Evolutionary conservation across 1,140 invertebrate species (phyloP).

Genomic region (Anastrepha ludens): DNA sequence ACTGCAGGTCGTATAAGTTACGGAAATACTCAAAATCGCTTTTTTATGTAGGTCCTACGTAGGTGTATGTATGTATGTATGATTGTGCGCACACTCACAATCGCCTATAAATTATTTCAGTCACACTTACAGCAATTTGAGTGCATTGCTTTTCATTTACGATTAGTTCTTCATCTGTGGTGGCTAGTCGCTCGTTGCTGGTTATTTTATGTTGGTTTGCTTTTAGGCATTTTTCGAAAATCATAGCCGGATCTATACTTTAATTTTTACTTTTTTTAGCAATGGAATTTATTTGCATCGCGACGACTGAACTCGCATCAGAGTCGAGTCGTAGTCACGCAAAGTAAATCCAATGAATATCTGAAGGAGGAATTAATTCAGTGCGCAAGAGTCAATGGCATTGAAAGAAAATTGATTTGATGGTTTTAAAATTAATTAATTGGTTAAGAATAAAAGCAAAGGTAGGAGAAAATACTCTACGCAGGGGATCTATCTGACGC

Average conservation of each 20-base stretch:
- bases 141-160: constrained; percentile 50
- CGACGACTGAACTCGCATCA: background rate
- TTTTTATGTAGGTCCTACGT: background rate
- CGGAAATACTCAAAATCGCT: constrained; percentile 29
- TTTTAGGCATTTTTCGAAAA: constrained; percentile 8
- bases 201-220: background rate
- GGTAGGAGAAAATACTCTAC: no score
- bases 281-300: background rate
- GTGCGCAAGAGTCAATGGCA: background rate
- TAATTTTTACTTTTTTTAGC: background rate
- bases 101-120: constrained; percentile 42
- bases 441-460: no score
- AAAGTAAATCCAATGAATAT: background rate
- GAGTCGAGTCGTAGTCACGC: background rate
- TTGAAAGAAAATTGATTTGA: no score
- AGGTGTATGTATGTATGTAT: background rate
- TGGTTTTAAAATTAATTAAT: no score
- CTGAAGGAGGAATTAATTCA: background rate
- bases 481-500: no score
- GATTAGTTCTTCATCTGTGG: background rate
- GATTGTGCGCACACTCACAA: background rate
- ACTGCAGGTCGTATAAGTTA: constrained; percentile 31
- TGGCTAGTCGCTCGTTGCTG: background rate
- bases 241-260: background rate
- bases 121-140: constrained; percentile 36